A percentile compares a stretch with the other conserved stretches of the same genome.
Conservation (phyloP, 2,797 vertebrate genomes). For the Crax fasciolata region DNA sequence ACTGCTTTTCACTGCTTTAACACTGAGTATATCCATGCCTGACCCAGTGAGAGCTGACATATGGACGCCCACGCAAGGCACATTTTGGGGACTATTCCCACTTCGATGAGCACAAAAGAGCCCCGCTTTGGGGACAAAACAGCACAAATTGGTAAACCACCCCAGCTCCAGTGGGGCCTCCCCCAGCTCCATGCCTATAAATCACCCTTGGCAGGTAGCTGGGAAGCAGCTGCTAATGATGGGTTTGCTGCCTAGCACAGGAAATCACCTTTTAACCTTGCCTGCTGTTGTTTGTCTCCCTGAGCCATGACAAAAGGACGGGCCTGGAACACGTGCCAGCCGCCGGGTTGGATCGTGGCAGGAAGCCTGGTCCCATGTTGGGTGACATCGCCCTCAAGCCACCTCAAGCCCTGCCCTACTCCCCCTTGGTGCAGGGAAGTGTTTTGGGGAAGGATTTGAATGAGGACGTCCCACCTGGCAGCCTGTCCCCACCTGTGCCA, state of each 20-base stretch:
- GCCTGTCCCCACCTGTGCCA: fast-evolving
- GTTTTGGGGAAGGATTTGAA: background rate
- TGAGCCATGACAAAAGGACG: constrained; percentile 87
- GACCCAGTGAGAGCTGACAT: background rate
- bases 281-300: constrained; percentile 93
- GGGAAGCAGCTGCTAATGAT: constrained; percentile 95
- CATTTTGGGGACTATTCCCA: fast-evolving
- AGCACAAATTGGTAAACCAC: background rate
- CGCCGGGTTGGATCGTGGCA: constrained; percentile 56
- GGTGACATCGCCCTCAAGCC: background rate
- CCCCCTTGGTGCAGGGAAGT: background rate
- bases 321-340: constrained; percentile 81
- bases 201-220: constrained; percentile 93
- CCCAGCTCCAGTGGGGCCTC: constrained; percentile 78
- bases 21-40: fast-evolving
- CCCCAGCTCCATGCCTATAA: constrained; percentile 82
- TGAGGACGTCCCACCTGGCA: background rate
- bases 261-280: constrained; percentile 96
- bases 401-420: background rate
- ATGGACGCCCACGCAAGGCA: background rate
- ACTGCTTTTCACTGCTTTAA: background rate
- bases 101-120: background rate
- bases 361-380: constrained; percentile 69
- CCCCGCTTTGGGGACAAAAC: fast-evolving
- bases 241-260: constrained; percentile 88